Percentiles rank a stretch among this genome's conserved stretches.
phyloP scores from a whole-genome alignment of 2,113 vertebrate genomes.

The Macquaria ambigua region DNA sequence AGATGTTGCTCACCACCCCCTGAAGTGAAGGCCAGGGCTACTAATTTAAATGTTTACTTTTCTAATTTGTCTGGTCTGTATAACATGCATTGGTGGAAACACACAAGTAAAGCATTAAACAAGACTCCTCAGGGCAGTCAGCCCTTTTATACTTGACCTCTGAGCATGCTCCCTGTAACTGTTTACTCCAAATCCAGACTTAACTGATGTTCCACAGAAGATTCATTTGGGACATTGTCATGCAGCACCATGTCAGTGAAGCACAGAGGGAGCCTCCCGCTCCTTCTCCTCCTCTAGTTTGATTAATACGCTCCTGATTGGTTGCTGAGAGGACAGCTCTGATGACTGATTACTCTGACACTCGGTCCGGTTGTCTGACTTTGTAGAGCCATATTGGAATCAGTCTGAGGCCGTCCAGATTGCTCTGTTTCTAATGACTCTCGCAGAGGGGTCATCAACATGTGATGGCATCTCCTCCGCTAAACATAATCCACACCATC shows the following conservation, averaged over 20 bases:
- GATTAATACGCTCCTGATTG: conserved; percentile 79
- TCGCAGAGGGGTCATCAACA: conserved; percentile 57
- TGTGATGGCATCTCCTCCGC: conserved; percentile 45
- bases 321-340: conserved; percentile 62
- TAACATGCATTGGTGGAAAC: conserved; percentile 18
- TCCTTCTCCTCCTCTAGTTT: conserved; percentile 53
- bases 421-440: conserved; percentile 50
- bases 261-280: conserved; percentile 38
- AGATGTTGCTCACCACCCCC: conserved; percentile 26
- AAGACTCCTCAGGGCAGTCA: not conserved
- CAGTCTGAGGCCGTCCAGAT: conserved; percentile 56
- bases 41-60: conserved; percentile 55
- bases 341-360: conserved; percentile 75
- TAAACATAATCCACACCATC: conserved; percentile 51
- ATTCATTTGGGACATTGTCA: conserved; percentile 64
- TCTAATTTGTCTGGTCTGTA: conserved; percentile 55
- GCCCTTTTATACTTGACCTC: conserved; percentile 30
- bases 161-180: not conserved
- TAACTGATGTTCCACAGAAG: conserved; percentile 54
- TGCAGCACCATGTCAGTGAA: conserved; percentile 55
- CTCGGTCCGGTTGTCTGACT: conserved; percentile 67
- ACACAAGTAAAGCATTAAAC: conserved; percentile 10
- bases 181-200: conserved; percentile 42
- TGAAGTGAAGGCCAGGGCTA: conserved; percentile 34
- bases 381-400: conserved; percentile 66